Evolutionary conservation across 2,113 vertebrate species (phyloP), one percentile per base, ranked within the genome.

Genomic region (Elgaria multicarinata): DNA sequence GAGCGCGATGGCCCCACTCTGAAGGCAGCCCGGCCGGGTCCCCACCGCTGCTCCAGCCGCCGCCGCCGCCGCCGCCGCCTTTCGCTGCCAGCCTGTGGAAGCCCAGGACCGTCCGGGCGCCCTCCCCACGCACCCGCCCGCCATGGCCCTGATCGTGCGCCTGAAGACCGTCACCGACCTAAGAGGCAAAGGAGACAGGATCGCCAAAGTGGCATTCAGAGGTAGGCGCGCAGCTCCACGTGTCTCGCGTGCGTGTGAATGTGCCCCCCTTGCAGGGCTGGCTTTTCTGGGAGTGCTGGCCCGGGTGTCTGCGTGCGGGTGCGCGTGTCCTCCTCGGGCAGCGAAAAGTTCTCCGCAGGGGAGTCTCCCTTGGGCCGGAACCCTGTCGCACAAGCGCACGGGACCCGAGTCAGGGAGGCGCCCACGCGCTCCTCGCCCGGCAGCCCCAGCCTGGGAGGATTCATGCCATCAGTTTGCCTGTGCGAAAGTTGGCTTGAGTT

Each of bases 161-260:
- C 97, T 99, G 94, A 98, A 97, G 96, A 97, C 96, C 1, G 97
- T 98, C 83, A 96, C 94, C 10, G 97, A 98, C 92, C 98, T 99
- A 26, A 96, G 97, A 55, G 98, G 98, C 81, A 98, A 94, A 95
- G 96, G 97, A 3, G 98, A 99, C 95, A 93, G 98, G 93, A 97
- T 99, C 79, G 98, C 98, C 94, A 99, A 98, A 98, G 98, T 99
- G 94, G 97, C 97, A 66, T 99, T 99, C 96, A 96, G 98, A 98
- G 98, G 98, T 99, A 98, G n/a, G n/a, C n/a, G n/a, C 46, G 93
- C n/a, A 44, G 69, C 33, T 36, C 20, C 33, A 3, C 33, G 13
- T 9, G 74, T 5, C 6, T 5, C n/a, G n/a, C 8, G 46, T 50
- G 46, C 46, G 46, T 50, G 46, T 50, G 46, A 5, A 8, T 50